These are phyloP conservation scores for Sciurus carolinensis DNA, from an alignment of 2,797 vertebrate genomes.

Conservation along the genomic window DNA sequence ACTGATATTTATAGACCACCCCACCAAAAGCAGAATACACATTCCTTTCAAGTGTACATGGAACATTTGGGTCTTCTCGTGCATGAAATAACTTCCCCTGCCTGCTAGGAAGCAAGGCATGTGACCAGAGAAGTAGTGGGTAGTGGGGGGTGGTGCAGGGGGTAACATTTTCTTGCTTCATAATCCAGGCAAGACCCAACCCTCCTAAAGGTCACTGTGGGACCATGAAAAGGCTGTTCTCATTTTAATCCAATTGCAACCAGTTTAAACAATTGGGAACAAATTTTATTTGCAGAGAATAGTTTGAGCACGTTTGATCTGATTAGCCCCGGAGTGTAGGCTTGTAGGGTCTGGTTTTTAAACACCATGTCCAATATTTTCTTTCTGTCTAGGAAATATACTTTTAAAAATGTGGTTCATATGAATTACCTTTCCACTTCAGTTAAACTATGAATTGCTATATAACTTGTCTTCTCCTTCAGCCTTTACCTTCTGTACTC, in stretches of 20 bases:
- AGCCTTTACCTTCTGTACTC: background rate
- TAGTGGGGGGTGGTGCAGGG: background rate
- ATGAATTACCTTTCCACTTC: slow-evolving; percentile 11
- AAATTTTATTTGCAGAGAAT: slow-evolving; percentile 51
- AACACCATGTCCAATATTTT: slow-evolving; percentile 64
- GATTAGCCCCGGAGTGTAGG: background rate
- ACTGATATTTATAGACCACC: background rate
- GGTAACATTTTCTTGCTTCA: background rate
- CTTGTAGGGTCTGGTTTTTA: slow-evolving; percentile 49
- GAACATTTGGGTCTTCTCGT: background rate
- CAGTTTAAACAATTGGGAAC: slow-evolving; percentile 41
- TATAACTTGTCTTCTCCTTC: background rate
- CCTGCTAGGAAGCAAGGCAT: background rate
- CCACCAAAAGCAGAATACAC: background rate
- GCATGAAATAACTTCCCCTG: background rate
- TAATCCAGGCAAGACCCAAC: background rate
- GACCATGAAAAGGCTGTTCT: slow-evolving; percentile 18
- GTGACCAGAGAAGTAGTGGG: background rate
- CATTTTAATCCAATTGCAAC: slow-evolving; percentile 40
- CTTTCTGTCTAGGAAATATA: slow-evolving; percentile 35
- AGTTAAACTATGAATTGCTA: background rate
- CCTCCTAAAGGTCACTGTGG: background rate
- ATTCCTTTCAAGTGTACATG: background rate
- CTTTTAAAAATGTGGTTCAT: background rate
- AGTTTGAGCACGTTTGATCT: slow-evolving; percentile 52